Evolutionary conservation across 35 echinoderm and acorn worm genomes (phyloP).

Genomic region (Ptychodera flava): DNA sequence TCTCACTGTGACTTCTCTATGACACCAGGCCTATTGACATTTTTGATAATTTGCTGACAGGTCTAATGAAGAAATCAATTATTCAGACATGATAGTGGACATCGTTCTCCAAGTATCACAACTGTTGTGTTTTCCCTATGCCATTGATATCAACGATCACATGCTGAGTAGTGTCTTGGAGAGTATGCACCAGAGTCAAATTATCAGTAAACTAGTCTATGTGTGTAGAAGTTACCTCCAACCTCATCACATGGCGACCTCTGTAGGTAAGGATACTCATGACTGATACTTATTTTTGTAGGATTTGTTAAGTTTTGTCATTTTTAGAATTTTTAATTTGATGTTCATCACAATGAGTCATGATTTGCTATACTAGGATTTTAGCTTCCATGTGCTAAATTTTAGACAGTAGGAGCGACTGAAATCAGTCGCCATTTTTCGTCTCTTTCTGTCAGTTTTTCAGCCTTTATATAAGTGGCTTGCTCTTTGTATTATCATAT

Average conservation of each 20-base stretch:
- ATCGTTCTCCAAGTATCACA: conserved; percentile 68
- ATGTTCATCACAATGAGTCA: no score
- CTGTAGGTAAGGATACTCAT: conserved; percentile 38
- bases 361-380: no score
- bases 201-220: conserved; percentile 56
- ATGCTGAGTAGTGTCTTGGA: conserved; percentile 56
- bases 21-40: no score
- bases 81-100: conserved; percentile 47
- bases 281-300: background rate
- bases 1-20: no score
- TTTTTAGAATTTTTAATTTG: no score
- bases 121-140: conserved; percentile 90
- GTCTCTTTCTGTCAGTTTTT: no score
- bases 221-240: conserved; percentile 57
- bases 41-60: conserved; percentile 44
- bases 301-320: no score
- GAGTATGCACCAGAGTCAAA: conserved; percentile 67
- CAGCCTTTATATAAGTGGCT: no score
- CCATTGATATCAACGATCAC: conserved; percentile 69
- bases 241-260: conserved; percentile 50
- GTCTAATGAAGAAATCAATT: conserved; percentile 50
- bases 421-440: no score
- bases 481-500: no score
- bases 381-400: no score
- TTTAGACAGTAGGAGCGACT: no score